Percentiles rank a stretch among this genome's conserved stretches.
phyloP scores from a whole-genome alignment of 2,888 invertebrate genomes.

The Bombyx huttoni region DNA sequence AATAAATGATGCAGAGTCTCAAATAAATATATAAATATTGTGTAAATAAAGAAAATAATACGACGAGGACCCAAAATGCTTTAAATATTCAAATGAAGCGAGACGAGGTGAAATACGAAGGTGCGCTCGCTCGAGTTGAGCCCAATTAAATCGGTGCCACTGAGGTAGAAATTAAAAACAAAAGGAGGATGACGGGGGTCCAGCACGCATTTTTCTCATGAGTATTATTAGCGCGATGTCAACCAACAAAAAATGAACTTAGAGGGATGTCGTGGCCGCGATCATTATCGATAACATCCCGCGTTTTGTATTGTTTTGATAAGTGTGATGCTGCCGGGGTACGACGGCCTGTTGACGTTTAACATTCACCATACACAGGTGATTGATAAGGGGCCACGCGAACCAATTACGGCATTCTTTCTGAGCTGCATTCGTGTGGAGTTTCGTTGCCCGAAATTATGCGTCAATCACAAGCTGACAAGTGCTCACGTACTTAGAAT shows the following conservation, averaged over 20 bases:
- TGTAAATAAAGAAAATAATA: slow-evolving; percentile 70
- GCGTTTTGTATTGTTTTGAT: slow-evolving; percentile 71
- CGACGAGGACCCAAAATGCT: slow-evolving; percentile 63
- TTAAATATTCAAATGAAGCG: slow-evolving; percentile 73
- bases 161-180: slow-evolving; percentile 74
- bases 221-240: slow-evolving; percentile 73
- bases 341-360: slow-evolving; percentile 57
- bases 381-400: slow-evolving; percentile 40
- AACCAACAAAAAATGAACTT: slow-evolving; percentile 66
- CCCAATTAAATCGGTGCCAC: slow-evolving; percentile 73
- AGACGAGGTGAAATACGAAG: slow-evolving; percentile 70
- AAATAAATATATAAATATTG: slow-evolving; percentile 72
- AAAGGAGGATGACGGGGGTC: slow-evolving; percentile 67
- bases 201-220: slow-evolving; percentile 69
- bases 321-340: slow-evolving; percentile 47
- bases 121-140: slow-evolving; percentile 68
- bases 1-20: slow-evolving; percentile 63
- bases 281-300: slow-evolving; percentile 67
- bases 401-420: slow-evolving; percentile 18
- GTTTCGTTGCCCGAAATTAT: slow-evolving; percentile 25
- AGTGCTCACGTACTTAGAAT: slow-evolving; percentile 29
- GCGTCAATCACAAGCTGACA: slow-evolving; percentile 44
- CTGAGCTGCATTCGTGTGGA: slow-evolving; percentile 8
- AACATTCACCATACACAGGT: slow-evolving; percentile 45
- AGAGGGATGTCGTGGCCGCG: slow-evolving; percentile 58